These are phyloP conservation scores for Botrylloides violaceus DNA, from an alignment of 23 tunicate species.

Conservation along the genomic window DNA sequence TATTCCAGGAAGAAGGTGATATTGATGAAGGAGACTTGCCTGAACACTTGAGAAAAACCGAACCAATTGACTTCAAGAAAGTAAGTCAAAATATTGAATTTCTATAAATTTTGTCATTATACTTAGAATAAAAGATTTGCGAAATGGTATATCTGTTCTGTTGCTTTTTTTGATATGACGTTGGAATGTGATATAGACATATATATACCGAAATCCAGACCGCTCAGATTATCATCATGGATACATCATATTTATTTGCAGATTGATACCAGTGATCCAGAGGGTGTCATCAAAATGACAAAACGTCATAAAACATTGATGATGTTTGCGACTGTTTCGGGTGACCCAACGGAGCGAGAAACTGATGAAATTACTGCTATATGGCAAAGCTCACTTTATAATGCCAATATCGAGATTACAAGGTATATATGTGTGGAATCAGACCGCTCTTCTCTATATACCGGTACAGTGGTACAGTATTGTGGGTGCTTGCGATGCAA, in stretches of 20 bases:
- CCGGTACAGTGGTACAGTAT: too few relatives aligned
- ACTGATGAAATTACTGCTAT: constrained; percentile 75
- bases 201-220: too few relatives aligned
- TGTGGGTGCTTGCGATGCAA: too few relatives aligned
- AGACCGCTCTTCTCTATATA: too few relatives aligned
- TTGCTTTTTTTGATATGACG: too few relatives aligned
- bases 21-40: constrained; percentile 91
- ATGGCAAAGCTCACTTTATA: constrained; percentile 77
- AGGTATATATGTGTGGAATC: constrained; percentile 29
- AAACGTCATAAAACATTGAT: constrained; percentile 72
- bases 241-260: constrained; percentile 1
- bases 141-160: too few relatives aligned
- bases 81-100: too few relatives aligned
- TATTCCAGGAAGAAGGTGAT: constrained; percentile 79
- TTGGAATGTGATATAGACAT: too few relatives aligned
- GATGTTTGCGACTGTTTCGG: constrained; percentile 91
- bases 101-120: too few relatives aligned
- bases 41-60: constrained; percentile 60
- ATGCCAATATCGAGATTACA: constrained; percentile 72
- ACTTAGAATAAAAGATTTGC: too few relatives aligned
- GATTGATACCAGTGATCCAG: constrained; percentile 65
- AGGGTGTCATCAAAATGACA: constrained; percentile 52
- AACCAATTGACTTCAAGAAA: constrained; percentile 73
- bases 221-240: too few relatives aligned
- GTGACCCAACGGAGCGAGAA: constrained; percentile 82